Evolutionary conservation across 2,113 vertebrate genomes (phyloP), one percentile per base, ranked within the genome.

Genomic region (Talpa occidentalis): DNA sequence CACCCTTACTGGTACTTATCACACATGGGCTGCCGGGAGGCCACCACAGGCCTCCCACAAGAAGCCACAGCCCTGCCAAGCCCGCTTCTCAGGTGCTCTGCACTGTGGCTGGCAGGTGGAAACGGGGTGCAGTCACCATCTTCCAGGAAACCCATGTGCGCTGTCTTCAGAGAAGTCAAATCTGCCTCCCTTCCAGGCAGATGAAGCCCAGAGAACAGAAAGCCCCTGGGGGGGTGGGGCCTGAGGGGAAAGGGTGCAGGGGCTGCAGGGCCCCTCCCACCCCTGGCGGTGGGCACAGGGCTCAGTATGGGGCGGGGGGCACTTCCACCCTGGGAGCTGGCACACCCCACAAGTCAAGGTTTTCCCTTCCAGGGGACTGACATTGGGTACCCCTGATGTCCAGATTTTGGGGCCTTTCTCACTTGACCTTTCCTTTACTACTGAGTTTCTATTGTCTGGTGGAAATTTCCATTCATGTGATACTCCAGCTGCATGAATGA

Each of bases 351-450:
- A 17, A 15, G 28, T 52, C 67, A 17, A 42, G 28, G 52, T 1
- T 0, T 15, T n/a, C 17, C 40, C 15, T 9, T 14, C 12, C 30
- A 49, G 42, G 59, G 37, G 72, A 21, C 24, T 76, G 59, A 10
- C 8, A 0, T 2, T 24, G n/a, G 32, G 47, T 47, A 1, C 35
- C 7, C 11, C 30, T 0, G 3, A 59, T 12, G 10, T 4, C 2
- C 6, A 6, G 1, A 11, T 11, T 6, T 22, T n/a, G n/a, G 26
- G 40, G 40, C 59, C 21, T 42, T 40, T 30, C 35, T 28, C 4
- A n/a, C 28, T n/a, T 16, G 54, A 22, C 62, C 35, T 60, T 60
- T n/a, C 59, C 56, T 47, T 24, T 32, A 4, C 67, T 60, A 49
- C 47, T 14, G 47, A 9, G 40, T 5, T 40, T 40, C 56, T 14